A percentile compares a stretch with the other conserved stretches of the same genome.
Evolutionary conservation across 2,113 vertebrate genomes (phyloP).

Genomic region (Delphinapterus leucas): DNA sequence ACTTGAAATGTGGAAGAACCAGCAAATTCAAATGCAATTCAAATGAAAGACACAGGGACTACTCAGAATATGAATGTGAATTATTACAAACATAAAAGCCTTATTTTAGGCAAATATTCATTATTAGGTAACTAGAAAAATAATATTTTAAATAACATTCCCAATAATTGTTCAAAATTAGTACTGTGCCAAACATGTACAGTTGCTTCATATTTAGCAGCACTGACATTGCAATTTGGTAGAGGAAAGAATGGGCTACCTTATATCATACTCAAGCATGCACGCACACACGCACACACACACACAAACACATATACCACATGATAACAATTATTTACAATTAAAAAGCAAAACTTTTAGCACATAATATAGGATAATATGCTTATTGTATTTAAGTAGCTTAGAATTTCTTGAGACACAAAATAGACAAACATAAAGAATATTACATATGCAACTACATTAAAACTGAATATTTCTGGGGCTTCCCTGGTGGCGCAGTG

Average conservation of each 20-base stretch:
- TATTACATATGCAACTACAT: neutral
- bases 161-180: neutral
- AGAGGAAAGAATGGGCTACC: neutral
- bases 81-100: neutral
- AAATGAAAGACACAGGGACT: neutral
- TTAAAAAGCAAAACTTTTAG: neutral
- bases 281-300: fast-evolving
- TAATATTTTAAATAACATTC: neutral
- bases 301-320: neutral
- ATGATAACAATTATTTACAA: neutral
- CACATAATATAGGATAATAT: neutral
- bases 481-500: too few species aligned
- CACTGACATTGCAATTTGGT: neutral
- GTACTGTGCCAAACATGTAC: neutral
- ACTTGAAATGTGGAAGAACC: neutral
- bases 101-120: neutral
- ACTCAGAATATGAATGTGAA: neutral
- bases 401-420: neutral
- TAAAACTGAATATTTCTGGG: neutral
- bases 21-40: neutral
- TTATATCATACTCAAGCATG: neutral
- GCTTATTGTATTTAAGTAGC: neutral
- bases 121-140: neutral
- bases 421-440: neutral
- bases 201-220: neutral